phyloP scores from a whole-genome alignment of 2,797 vertebrate species.

The Parotocinclus haroldoi region DNA sequence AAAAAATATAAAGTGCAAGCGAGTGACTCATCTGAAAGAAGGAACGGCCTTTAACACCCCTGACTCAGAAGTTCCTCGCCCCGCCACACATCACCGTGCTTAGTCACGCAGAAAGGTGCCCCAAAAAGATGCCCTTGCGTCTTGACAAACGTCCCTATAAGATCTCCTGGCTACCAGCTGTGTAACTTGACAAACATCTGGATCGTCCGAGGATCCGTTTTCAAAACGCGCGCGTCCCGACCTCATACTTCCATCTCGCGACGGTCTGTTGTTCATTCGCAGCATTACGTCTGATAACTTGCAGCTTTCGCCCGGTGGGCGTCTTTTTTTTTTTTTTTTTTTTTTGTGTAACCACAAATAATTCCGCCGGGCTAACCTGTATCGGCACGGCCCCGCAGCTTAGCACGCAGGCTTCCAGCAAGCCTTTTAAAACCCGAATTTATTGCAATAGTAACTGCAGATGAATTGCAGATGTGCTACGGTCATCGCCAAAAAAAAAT shows the following conservation, averaged over 20 bases:
- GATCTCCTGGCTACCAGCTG: slow-evolving; percentile 2
- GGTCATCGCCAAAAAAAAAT: slow-evolving; percentile 23
- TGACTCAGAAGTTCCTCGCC: slow-evolving; percentile 8
- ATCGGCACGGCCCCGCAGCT: no score
- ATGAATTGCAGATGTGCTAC: slow-evolving; percentile 31
- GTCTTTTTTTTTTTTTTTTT: no score
- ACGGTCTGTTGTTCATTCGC: no score
- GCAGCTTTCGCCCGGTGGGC: no score
- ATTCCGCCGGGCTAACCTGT: no score
- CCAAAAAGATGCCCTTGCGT: not conserved
- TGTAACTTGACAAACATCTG: slow-evolving; percentile 12
- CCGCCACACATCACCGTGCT: no score
- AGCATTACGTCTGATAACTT: no score
- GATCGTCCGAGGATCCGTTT: slow-evolving; percentile 20
- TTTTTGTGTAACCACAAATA: no score
- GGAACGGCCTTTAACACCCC: not conserved
- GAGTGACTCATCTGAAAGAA: not conserved
- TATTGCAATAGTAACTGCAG: slow-evolving; percentile 18
- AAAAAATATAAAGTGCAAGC: not conserved
- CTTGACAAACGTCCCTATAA: not conserved
- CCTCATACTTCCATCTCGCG: no score
- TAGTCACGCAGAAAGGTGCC: not conserved
- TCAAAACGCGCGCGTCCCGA: no score
- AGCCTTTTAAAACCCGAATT: slow-evolving; percentile 43
- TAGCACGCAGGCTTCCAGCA: slow-evolving; percentile 39